Base-by-base conservation (phyloP, 1,140 invertebrate genomes). In the Samia ricini region DNA sequence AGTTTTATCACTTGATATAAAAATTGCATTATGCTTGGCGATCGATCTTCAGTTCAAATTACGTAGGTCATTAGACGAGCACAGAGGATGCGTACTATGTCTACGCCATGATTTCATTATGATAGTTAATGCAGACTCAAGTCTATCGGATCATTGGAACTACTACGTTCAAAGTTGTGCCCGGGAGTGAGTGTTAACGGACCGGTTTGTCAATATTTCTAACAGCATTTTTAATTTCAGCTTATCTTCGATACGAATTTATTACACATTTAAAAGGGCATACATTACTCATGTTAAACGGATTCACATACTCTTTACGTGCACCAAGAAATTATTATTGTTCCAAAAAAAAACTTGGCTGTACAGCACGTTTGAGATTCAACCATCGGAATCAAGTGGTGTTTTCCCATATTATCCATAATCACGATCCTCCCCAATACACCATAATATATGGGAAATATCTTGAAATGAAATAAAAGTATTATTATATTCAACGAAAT, bases 171-270 rank as follows among this genome's bases (percentile, higher is more conserved):
- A 26, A 26, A 26, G 26, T 26, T 8, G 26, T 26, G 26, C 8
- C 8, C 26, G 8, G 8, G 8, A 4, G 8, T 26, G 26, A 26
- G 26, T 26, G 26, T 4, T 26, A 3, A 8, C 3, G 4, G 26
- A 26, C 26, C n/a, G n/a, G n/a, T n/a, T n/a, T n/a, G n/a, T n/a
- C n/a, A n/a, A n/a, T n/a, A n/a, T n/a, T n/a, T n/a, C n/a, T n/a
- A n/a, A n/a, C n/a, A n/a, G n/a, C n/a, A n/a, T 42, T 42, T 42
- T 42, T 8, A 42, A 42, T 52, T 52, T 52, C 50, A 52, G 50
- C 19, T 20, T 2, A 21, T 21, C 19, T 20, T 21, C 50, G 21
- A 20, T 52, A 21, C n/a, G 15, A 52, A 21, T 23, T 52, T 21
- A 21, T 52, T 7, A 8, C 1, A 52, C 20, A 20, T 21, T 8